Base-by-base conservation (phyloP, 2,888 invertebrate genomes). In the Caenorhabditis auriculariae region DNA sequence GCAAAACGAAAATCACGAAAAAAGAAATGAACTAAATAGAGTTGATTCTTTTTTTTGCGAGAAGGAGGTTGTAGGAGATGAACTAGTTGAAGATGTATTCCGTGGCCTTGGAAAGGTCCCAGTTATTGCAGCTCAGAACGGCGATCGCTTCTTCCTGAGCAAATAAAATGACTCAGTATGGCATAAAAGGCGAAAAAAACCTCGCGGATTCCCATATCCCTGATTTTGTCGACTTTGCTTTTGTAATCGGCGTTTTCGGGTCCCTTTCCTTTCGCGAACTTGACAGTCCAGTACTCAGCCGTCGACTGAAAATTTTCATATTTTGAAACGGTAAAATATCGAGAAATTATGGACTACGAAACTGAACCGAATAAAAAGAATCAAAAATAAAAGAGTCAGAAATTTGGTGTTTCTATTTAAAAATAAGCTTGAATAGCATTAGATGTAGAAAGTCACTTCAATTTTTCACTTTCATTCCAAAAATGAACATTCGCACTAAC, bases 231-330 rank as follows among this genome's bases (percentile, higher is more conserved):
- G 74, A 95, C 90, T 86, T 92, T 91, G 71, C 88, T 87, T 83
- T 91, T 89, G 85, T 90, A 90, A 73, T 93, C 92, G 65, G 87
- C 38, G 23, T 74, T 85, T 84, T 88, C 89, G 78, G 85, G 85
- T 73, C 87, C 86, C 45, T 90, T 89, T 60, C 90, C 90, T 88
- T 81, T 90, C 19, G 95, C 98, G 84, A 94, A 96, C 17, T 88
- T 88, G 82, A 90, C 89, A 57, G 95, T 91, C 98, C 98, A 98
- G 85, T 94, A 93, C 80, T 88, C 87, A 27, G 98, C 98, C 24
- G 98, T 99, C 79, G 88, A 85, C 74, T 70, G 54, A 39, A 62
- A 49, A 27, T 2, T 32, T 19, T 4, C 15, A 4, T 4, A 2
- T 21, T 35, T 6, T 23, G 15, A 4, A 17, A 47, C 6, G 15